Base-by-base conservation (phyloP, 2,113 vertebrate species). In the Oryzias curvinotus region DNA sequence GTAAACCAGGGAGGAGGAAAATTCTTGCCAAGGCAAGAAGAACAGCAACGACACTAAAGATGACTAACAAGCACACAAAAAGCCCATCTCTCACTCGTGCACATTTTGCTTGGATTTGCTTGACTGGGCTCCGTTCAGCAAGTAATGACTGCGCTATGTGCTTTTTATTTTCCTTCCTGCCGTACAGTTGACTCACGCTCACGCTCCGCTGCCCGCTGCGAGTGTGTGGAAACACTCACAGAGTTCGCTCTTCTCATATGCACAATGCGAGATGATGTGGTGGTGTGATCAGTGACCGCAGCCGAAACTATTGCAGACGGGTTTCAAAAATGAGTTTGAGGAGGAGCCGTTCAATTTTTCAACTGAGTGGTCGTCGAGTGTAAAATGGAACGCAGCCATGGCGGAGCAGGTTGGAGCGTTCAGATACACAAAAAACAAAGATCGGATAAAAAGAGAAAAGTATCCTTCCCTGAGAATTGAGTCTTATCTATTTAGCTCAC, bases 341-440 rank as follows among this genome's bases (percentile, higher is more conserved):
- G 71, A 85, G 78, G 72, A 65, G 80, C 52, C 61, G 78, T 80
- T 82, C 78, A 83, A 86, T 87, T 87, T 89, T 73, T 86, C 85
- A 86, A 73, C 76, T 55, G 80, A 82, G 80, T 83, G 60, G 59
- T 28, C 26, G 56, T 65, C 56, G 50, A 4, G 15, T 56, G 67
- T 17, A 16, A 2, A 0, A 21, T 21, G 44, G 46, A 16, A 68
- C 54, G 51, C 71, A 58, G 30, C 36, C 43, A 16, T 65, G 59
- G 52, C 59, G 30, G 30, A 58, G 55, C 52, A 63, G 42, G 41
- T 64, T 56, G 46, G 56, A 25, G 62, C 23, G 45, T 52, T 60
- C 52, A 55, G 10, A 48, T 54, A 12, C 7, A 18, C 17, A 8
- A 53, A 57, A 60, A 79, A 54, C 43, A 61, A 77, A 64, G 10